Evolutionary conservation across 2,113 vertebrate species (phyloP).

Genomic region (Sturnira hondurensis): DNA sequence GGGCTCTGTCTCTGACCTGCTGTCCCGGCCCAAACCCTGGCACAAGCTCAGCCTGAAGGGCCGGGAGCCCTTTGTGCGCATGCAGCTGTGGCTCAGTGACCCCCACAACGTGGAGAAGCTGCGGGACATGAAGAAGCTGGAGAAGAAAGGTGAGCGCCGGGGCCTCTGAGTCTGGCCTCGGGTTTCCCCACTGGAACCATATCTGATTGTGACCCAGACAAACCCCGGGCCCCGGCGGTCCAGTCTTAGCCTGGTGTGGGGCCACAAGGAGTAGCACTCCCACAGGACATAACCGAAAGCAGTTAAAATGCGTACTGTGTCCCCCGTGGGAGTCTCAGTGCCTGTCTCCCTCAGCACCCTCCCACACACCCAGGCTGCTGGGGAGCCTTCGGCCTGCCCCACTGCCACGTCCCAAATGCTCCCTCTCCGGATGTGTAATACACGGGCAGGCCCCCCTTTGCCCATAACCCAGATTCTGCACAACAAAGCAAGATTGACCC

Average conservation of each 20-base stretch:
- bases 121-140: constrained; percentile 98
- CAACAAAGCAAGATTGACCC: not conserved
- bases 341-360: fast-evolving
- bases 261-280: not conserved
- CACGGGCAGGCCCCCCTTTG: not conserved
- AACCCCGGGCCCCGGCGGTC: not conserved
- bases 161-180: not conserved
- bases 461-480: not conserved
- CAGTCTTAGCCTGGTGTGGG: not conserved
- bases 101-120: constrained; percentile 96
- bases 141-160: constrained; percentile 92
- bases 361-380: not conserved
- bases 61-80: constrained; percentile 96
- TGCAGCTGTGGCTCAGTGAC: constrained; percentile 99
- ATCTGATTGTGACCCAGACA: not conserved
- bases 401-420: fast-evolving
- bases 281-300: not conserved
- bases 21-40: constrained; percentile 98
- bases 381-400: not conserved
- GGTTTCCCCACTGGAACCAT: not conserved
- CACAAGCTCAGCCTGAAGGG: constrained; percentile 99
- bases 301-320: not conserved
- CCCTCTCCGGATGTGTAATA: not conserved
- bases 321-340: not conserved
- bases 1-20: constrained; percentile 97